Conservation (phyloP, 2,888 invertebrate species). For the Timandra comae region DNA sequence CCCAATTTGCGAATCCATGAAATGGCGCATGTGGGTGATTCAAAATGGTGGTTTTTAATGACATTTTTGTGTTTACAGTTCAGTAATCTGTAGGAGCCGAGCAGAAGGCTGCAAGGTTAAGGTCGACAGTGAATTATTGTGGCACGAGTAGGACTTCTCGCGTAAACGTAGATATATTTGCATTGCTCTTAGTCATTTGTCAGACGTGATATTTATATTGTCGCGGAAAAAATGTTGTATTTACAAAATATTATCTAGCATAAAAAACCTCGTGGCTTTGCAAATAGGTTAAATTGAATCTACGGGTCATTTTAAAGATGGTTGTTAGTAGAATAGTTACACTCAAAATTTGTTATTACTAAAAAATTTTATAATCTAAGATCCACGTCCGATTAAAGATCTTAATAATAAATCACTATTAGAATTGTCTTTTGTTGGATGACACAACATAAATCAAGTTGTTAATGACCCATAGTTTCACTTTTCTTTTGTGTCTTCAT, state of each 20-base stretch:
- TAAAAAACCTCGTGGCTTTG: no score
- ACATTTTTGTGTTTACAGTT: conserved; percentile 50
- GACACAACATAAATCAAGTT: conserved; percentile 41
- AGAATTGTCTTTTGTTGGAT: conserved; percentile 32
- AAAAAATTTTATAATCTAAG: no score
- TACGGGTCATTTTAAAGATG: no score
- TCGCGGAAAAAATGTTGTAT: no score
- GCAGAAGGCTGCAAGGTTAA: conserved; percentile 61
- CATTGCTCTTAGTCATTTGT: conserved; percentile 21
- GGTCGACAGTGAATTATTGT: conserved; percentile 54
- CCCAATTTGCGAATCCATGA: conserved; percentile 59
- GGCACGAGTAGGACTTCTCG: conserved; percentile 38
- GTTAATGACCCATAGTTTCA: conserved; percentile 44
- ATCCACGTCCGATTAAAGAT: no score
- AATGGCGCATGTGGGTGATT: conserved; percentile 57
- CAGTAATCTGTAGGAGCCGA: conserved; percentile 51
- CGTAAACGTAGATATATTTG: conserved; percentile 42
- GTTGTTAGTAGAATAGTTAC: no score
- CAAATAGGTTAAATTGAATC: no score
- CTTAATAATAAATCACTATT: conserved; percentile 31
- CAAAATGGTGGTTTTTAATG: conserved; percentile 42
- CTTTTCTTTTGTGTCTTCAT: conserved; percentile 44
- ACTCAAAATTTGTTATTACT: no score
- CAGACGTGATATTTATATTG: no score
- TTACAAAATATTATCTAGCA: no score